Conservation (phyloP, 1,140 invertebrate species). For the Drosophila lini region DNA sequence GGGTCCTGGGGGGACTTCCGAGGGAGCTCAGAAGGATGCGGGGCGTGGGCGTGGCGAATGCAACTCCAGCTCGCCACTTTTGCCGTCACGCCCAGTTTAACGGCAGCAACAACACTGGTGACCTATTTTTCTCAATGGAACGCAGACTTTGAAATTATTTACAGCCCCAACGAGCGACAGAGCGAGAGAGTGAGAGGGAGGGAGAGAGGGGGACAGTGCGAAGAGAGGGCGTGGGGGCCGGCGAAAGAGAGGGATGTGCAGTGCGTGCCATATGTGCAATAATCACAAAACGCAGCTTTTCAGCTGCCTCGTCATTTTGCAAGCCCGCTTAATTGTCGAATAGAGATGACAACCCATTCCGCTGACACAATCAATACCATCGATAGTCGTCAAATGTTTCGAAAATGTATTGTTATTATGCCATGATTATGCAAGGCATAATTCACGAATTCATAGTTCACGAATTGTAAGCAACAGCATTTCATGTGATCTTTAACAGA, state of each 20-base stretch:
- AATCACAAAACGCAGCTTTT: slow-evolving; percentile 56
- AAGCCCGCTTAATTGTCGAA: slow-evolving; percentile 44
- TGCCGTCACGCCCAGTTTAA: slow-evolving; percentile 76
- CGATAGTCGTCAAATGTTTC: not conserved
- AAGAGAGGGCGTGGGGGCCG: slow-evolving; percentile 3
- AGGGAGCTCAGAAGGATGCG: not conserved
- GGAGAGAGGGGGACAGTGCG: slow-evolving; percentile 23
- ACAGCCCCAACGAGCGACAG: slow-evolving; percentile 40
- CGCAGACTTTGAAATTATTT: slow-evolving; percentile 75
- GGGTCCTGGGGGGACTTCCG: not conserved
- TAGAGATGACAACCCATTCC: not conserved
- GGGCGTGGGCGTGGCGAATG: slow-evolving; percentile 47
- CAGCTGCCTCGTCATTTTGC: slow-evolving; percentile 61
- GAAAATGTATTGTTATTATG: not conserved
- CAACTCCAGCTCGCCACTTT: slow-evolving; percentile 76
- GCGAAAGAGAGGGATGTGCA: slow-evolving; percentile 9
- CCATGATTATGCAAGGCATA: not conserved
- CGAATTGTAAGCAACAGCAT: not conserved
- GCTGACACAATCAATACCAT: slow-evolving; percentile 1
- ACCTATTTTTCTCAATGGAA: slow-evolving; percentile 67
- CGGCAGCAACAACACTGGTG: slow-evolving; percentile 64
- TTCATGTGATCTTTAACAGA: too few relatives aligned
- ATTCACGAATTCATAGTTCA: not conserved
- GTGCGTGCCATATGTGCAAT: slow-evolving; percentile 52
- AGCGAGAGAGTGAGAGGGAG: slow-evolving; percentile 15